A percentile compares a stretch with the other conserved stretches of the same genome.
These are phyloP conservation scores for Triplophysa bombifrons DNA, from an alignment of 2,797 vertebrate genomes.

Conservation along the genomic window DNA sequence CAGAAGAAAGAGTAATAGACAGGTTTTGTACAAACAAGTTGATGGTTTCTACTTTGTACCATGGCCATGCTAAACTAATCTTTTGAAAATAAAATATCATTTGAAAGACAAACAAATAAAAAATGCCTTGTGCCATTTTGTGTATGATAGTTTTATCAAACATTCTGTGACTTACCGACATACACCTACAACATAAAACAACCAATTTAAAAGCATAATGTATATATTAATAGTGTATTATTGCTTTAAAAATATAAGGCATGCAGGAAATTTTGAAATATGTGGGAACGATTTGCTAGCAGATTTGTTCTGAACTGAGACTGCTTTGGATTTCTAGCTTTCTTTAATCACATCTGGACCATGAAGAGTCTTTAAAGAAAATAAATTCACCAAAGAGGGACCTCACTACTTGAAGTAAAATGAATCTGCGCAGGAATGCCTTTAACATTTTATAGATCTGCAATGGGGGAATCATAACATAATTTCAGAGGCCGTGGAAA, in stretches of 20 bases:
- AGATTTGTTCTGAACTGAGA: conserved; percentile 18
- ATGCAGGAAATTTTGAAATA: neutral
- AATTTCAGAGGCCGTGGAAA: conserved; percentile 20
- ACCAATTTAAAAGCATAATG: neutral
- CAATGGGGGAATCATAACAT: conserved; percentile 1
- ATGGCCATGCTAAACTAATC: too few species aligned
- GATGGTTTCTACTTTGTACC: too few species aligned
- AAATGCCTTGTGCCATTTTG: too few species aligned
- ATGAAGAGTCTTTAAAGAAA: conserved; percentile 24
- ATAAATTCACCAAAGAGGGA: conserved; percentile 7
- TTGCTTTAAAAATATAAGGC: neutral
- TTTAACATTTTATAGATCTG: conserved; percentile 37
- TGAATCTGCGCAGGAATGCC: conserved; percentile 4
- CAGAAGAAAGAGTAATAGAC: too few species aligned
- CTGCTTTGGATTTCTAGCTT: conserved; percentile 23
- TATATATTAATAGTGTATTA: neutral
- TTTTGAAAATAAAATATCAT: too few species aligned
- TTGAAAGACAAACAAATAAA: too few species aligned
- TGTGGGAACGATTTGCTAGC: neutral
- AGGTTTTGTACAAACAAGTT: too few species aligned
- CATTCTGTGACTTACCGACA: neutral
- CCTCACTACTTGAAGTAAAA: conserved; percentile 18
- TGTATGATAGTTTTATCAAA: too few species aligned
- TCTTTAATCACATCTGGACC: conserved; percentile 35
- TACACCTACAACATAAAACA: neutral